phyloP scores from a whole-genome alignment of 2,888 invertebrate genomes.

The Eumerus sabulonum region DNA sequence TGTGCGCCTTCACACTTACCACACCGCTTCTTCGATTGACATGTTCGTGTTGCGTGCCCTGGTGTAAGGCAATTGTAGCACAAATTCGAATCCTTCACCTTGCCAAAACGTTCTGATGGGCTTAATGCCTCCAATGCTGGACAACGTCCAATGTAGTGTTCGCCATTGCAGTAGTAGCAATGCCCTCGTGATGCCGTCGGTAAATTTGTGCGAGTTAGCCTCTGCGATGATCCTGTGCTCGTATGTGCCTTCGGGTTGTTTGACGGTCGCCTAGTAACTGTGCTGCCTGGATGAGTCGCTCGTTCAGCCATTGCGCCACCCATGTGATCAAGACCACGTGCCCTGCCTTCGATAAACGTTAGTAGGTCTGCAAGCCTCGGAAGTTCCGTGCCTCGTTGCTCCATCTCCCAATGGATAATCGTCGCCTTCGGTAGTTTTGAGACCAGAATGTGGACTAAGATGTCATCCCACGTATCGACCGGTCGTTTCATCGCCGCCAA shows the following conservation, averaged over 20 bases:
- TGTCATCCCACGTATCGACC: conserved; percentile 27
- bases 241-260: conserved; percentile 6
- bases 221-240: conserved; percentile 12
- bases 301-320: conserved; percentile 7
- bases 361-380: conserved; percentile 11
- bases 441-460: conserved; percentile 3
- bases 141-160: conserved; percentile 17
- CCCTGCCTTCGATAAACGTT: conserved; percentile 33
- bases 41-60: conserved; percentile 31
- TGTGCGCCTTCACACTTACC: conserved; percentile 12
- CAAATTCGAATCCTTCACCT: conserved; percentile 18
- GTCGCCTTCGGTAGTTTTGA: conserved; percentile 27
- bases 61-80: conserved; percentile 35
- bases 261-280: background rate
- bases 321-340: conserved; percentile 31
- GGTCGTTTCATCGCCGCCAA: conserved; percentile 25
- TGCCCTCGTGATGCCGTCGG: conserved; percentile 30
- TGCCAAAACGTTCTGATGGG: conserved; percentile 23
- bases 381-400: conserved; percentile 21
- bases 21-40: conserved; percentile 9
- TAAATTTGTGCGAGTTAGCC: conserved; percentile 22
- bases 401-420: conserved; percentile 40
- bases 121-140: background rate
- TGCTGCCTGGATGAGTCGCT: background rate
- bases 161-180: conserved; percentile 31